Evolutionary conservation across 2,888 invertebrate species (phyloP).

Genomic region (Polydrusus tereticollis): DNA sequence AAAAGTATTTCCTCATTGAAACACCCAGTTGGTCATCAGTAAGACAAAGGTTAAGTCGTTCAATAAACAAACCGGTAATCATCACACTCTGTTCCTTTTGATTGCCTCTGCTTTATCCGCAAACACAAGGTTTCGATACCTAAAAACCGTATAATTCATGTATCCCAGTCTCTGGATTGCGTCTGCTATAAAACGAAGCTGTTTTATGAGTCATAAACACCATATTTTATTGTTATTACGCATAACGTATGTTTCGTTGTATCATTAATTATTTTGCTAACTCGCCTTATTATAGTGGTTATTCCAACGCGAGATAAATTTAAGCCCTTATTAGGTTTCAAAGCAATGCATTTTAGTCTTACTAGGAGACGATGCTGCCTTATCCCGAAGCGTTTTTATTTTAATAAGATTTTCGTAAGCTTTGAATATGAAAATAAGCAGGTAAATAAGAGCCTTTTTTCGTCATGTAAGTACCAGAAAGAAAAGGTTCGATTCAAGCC

Average conservation of each 20-base stretch:
- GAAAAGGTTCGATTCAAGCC: too few relatives aligned
- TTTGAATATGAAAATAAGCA: constrained; percentile 8
- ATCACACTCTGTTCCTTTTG: too few relatives aligned
- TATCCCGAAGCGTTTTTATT: constrained; percentile 6
- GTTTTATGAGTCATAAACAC: constrained; percentile 3
- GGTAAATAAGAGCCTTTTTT: background rate
- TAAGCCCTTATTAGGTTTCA: background rate
- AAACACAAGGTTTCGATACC: background rate
- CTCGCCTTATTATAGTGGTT: background rate
- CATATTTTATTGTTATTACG: constrained; percentile 1
- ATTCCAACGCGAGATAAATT: background rate
- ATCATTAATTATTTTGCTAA: constrained; percentile 3
- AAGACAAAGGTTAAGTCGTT: too few relatives aligned
- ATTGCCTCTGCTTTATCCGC: background rate
- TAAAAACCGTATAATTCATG: constrained; percentile 9
- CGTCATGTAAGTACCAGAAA: too few relatives aligned
- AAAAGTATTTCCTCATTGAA: too few relatives aligned
- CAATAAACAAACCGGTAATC: too few relatives aligned
- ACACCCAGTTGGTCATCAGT: too few relatives aligned
- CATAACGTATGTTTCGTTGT: background rate
- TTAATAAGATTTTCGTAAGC: constrained; percentile 13
- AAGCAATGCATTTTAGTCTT: background rate
- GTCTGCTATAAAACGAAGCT: background rate
- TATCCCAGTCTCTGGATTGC: background rate
- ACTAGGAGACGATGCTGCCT: too few relatives aligned